Evolutionary conservation across 2,113 vertebrate genomes (phyloP).

Genomic region (Thamnaconus septentrionalis): DNA sequence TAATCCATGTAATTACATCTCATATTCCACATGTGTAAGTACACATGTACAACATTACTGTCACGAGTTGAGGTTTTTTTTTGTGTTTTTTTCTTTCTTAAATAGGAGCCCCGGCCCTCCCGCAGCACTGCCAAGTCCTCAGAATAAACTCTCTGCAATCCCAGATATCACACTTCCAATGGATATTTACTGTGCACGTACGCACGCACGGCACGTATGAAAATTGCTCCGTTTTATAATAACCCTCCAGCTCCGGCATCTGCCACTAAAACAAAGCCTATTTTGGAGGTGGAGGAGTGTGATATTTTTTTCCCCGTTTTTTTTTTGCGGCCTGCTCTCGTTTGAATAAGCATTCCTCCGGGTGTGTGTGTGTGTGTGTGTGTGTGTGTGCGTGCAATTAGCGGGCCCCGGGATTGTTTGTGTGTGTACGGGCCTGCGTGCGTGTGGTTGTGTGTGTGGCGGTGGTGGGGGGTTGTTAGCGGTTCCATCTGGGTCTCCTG

Average conservation of each 20-base stretch:
- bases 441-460: constrained; percentile 56
- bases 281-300: constrained; percentile 35
- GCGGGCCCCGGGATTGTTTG: constrained; percentile 50
- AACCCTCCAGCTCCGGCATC: constrained; percentile 17
- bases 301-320: constrained; percentile 42
- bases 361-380: constrained; percentile 30
- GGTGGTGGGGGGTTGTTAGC: constrained; percentile 77
- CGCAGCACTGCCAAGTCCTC: neutral
- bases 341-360: constrained; percentile 1
- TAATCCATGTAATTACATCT: constrained; percentile 72
- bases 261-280: constrained; percentile 64
- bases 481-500: constrained; percentile 96
- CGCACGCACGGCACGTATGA: too few species aligned
- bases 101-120: constrained; percentile 11
- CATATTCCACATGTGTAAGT: constrained; percentile 68
- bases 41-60: constrained; percentile 68
- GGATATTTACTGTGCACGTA: too few species aligned
- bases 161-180: too few species aligned
- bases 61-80: constrained; percentile 13
- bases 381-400: constrained; percentile 67
- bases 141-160: neutral
- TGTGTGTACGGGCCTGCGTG: constrained; percentile 46
- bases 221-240: neutral
- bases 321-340: neutral
- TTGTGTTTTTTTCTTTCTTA: constrained; percentile 9